These are phyloP conservation scores for Oscheius sp. DNA, from an alignment of 2,888 invertebrate genomes.

Conservation along the genomic window DNA sequence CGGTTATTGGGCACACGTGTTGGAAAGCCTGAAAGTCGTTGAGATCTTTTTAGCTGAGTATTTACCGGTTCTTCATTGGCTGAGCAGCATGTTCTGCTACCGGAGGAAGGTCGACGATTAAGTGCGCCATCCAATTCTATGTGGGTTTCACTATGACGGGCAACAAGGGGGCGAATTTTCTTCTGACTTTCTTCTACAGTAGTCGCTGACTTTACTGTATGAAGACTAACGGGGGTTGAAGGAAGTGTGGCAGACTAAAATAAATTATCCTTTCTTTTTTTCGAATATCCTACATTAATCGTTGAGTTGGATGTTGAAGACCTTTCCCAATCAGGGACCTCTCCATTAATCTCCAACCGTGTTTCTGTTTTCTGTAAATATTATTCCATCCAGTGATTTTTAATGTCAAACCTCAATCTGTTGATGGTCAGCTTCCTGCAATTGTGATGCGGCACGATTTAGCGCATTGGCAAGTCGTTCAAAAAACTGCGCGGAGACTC, in stretches of 20 bases:
- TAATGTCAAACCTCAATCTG: slow-evolving; percentile 48
- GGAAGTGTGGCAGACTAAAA: slow-evolving; percentile 36
- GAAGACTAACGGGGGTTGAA: slow-evolving; percentile 40
- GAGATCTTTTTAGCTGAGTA: neutral
- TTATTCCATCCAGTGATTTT: neutral
- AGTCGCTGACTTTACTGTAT: slow-evolving; percentile 18
- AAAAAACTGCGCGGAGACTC: slow-evolving; percentile 59
- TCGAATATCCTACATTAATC: slow-evolving; percentile 21
- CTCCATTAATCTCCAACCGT: slow-evolving; percentile 37
- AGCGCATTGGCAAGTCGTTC: slow-evolving; percentile 59
- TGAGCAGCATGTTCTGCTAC: slow-evolving; percentile 16
- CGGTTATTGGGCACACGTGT: slow-evolving; percentile 53
- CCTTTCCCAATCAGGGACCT: slow-evolving; percentile 18
- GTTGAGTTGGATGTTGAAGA: slow-evolving; percentile 30
- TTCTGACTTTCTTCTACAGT: slow-evolving; percentile 18
- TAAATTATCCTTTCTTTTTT: too few species aligned
- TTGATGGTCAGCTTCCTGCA: slow-evolving; percentile 61
- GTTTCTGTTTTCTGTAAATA: slow-evolving; percentile 44
- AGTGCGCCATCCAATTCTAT: slow-evolving; percentile 9
- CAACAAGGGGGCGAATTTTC: slow-evolving; percentile 7
- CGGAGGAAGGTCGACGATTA: slow-evolving; percentile 5
- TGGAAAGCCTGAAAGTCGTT: slow-evolving; percentile 16
- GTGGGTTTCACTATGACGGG: slow-evolving; percentile 26
- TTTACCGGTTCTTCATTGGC: slow-evolving; percentile 26
- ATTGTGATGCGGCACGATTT: slow-evolving; percentile 56